These are phyloP conservation scores for Pseudocheirus occidentalis DNA, from an alignment of 2,797 vertebrate genomes.

Conservation along the genomic window DNA sequence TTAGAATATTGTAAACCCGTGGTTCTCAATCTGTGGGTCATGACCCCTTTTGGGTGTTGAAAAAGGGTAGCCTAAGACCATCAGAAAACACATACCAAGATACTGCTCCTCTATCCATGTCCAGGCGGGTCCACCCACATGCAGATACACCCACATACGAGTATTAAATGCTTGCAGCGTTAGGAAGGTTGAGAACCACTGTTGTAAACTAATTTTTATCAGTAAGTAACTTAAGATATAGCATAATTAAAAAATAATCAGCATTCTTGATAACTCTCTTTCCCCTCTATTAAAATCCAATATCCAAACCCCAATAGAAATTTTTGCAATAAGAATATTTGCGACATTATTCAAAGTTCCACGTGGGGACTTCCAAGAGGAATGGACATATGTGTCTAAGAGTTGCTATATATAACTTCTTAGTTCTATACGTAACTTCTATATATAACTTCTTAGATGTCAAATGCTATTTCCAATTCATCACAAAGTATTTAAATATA, in stretches of 20 bases:
- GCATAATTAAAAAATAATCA: conserved; percentile 43
- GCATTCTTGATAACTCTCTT: conserved; percentile 10
- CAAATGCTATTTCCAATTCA: conserved; percentile 20
- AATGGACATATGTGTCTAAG: conserved; percentile 17
- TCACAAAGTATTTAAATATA: conserved; percentile 53
- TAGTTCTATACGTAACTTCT: not conserved
- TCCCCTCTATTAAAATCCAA: conserved; percentile 10
- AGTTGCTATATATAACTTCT: not conserved
- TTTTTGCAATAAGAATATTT: not conserved
- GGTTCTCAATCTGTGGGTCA: too few species aligned
- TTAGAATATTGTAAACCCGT: conserved; percentile 30
- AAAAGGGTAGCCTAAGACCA: too few species aligned
- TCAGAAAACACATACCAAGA: too few species aligned
- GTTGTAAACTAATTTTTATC: conserved; percentile 32
- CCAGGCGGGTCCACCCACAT: too few species aligned
- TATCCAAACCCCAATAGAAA: conserved; percentile 39
- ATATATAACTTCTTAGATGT: not conserved
- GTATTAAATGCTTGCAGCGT: too few species aligned
- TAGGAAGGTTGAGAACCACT: too few species aligned
- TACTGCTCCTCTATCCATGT: too few species aligned
- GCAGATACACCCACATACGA: too few species aligned
- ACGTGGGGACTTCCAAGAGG: conserved; percentile 1
- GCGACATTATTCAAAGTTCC: conserved; percentile 29
- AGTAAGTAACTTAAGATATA: conserved; percentile 38
- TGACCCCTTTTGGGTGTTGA: too few species aligned